Base-by-base conservation (phyloP, 2,888 invertebrate species). In the Macrophya annulata region DNA sequence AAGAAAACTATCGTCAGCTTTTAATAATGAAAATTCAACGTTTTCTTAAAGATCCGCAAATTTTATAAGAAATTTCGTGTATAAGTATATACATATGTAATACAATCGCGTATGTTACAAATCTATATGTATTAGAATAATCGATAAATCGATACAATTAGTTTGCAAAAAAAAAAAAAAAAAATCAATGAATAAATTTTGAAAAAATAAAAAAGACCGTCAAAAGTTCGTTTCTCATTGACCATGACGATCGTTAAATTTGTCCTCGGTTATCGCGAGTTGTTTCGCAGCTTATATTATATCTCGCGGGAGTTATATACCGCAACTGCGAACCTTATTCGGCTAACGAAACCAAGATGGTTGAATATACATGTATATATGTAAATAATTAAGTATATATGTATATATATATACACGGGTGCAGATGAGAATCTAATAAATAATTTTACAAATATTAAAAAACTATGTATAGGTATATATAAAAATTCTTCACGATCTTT, bases 241-340 rank as follows among this genome's bases (percentile, higher is more conserved):
- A 43, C 43, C 72, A 45, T 48, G 45, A 74, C 43, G 74, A 43
- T 74, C 21, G 48, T 68, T 31, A 68, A 25, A 17, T 45, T 74
- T 74, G 74, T 74, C 74, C 74, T 74, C 74, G 74, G 74, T 74
- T 74, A 74, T 74, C 74, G 45, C 74, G 25, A 74, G 45, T 12
- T 48, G 8, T 74, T 45, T 25, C 31, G 21, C 25, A 71, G 17
- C 9, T 4, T 74, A 40, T 40, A 43, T 9, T 71, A 71, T 71
- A 5, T 71, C 37, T n/a, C 25, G 21, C 12, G 25, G 10, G 62
- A 62, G 21, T 25, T 12, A 4, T 12, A 10, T 4, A 10, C 48
- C 48, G 48, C 48, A 1, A 48, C 25, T 21, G 25, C 62, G 4
- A 62, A 62, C 62, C 62, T 62, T 62, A 62, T 62, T 62, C 62